Base-by-base conservation (phyloP, 2,888 invertebrate species). In the Bombylius discolor region DNA sequence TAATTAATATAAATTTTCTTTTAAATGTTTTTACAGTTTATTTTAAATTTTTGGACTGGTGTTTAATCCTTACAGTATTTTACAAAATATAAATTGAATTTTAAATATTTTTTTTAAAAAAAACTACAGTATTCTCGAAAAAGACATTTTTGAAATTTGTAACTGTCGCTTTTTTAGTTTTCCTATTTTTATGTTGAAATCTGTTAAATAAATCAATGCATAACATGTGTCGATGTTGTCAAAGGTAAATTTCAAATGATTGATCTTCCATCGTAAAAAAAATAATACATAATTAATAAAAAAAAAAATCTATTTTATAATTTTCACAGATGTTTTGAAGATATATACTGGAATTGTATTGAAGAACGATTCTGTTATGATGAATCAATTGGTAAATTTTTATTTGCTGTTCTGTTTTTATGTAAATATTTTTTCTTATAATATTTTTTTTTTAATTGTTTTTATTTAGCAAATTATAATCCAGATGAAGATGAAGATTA, bases 311-410 rank as follows among this genome's bases (percentile, higher is more conserved):
- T 53, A 45, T 57, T 55, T 51, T 61, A 48, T 60, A 56, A 60
- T 65, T 59, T 63, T 71, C 71, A 62, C 75, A 85, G 85, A 66
- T 85, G 84, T 67, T 75, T 81, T 73, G 85, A 85, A 75, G 79
- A 82, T 62, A 77, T 82, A 70, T 85, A 84, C 73, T 85, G 85
- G 85, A 81, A 81, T 66, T 81, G 84, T 67, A 81, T 83, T 65
- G 85, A 85, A 67, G 84, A 85, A 71, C 78, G 78, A 63, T 85
- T 82, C 69, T 85, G 85, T 67, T 85, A 82, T 70, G 85, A 85
- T 70, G 81, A 84, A 72, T 81, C 80, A 66, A 85, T 85, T 60
- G 85, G 74, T 75, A 61, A 69, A 57, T 39, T 46, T 33, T 31
- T 48, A 33, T 34, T 34, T 9, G 7, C 4, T 49, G 33, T 49